Evolutionary conservation across 1,140 invertebrate genomes (phyloP).

Genomic region (Drosophila cardini): DNA sequence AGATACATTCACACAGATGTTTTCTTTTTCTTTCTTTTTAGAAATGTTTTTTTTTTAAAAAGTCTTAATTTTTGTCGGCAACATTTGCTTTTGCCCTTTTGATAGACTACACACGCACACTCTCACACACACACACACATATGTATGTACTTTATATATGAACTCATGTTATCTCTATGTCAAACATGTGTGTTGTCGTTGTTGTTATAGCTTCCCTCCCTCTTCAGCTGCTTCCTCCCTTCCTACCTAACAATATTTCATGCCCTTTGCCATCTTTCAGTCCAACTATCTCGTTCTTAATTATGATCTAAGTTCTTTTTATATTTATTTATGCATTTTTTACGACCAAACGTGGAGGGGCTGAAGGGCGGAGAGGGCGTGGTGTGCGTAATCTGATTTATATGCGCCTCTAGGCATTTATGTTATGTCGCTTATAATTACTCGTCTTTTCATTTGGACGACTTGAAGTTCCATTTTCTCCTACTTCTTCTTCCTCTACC

Average conservation of each 20-base stretch:
- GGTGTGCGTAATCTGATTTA: slow-evolving; percentile 65
- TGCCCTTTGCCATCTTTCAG: slow-evolving; percentile 4
- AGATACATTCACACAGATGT: slow-evolving; percentile 24
- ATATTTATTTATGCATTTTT: slow-evolving; percentile 21
- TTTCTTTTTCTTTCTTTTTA: not conserved
- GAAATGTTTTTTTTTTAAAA: not conserved
- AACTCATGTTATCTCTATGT: slow-evolving; percentile 24
- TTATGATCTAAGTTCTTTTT: slow-evolving; percentile 40
- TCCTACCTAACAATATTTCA: not conserved
- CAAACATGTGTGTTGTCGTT: slow-evolving; percentile 40
- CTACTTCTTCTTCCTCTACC: too few species aligned
- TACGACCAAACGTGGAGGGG: not conserved
- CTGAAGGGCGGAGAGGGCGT: too few species aligned
- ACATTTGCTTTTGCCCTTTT: slow-evolving; percentile 36
- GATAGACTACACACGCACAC: slow-evolving; percentile 9
- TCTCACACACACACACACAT: not conserved
- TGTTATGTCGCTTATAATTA: slow-evolving; percentile 70
- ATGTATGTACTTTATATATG: not conserved
- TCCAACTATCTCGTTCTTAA: slow-evolving; percentile 44
- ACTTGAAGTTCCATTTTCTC: not conserved
- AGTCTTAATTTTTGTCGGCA: slow-evolving; percentile 33
- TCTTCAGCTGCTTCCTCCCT: not conserved
- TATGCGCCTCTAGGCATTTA: slow-evolving; percentile 72
- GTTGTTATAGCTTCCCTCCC: not conserved
- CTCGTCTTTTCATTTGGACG: slow-evolving; percentile 59